These are phyloP conservation scores for Myrmophylax atrothorax DNA, from an alignment of 2,113 vertebrate genomes.

Conservation along the genomic window DNA sequence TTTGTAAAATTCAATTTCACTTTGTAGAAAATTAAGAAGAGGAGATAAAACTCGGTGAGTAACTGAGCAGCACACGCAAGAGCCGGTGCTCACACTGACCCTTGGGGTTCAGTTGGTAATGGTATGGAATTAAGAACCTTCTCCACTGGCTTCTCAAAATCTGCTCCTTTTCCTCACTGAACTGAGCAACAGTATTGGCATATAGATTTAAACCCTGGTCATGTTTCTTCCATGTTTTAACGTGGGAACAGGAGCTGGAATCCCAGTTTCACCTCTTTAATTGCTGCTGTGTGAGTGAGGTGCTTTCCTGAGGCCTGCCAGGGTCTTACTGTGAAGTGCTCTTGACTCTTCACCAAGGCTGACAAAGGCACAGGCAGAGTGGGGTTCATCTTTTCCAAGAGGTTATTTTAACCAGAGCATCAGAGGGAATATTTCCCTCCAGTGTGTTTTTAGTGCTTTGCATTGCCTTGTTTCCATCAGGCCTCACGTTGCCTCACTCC, in stretches of 20 bases:
- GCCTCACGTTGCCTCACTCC: rapidly evolving
- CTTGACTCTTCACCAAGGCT: background rate
- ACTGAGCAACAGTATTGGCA: background rate
- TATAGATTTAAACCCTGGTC: background rate
- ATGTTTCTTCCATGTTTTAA: background rate
- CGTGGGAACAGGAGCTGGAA: background rate
- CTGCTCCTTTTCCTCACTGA: background rate
- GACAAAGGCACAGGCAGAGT: background rate
- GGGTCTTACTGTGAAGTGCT: background rate
- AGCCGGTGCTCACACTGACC: background rate
- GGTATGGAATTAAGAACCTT: background rate
- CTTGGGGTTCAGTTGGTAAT: background rate
- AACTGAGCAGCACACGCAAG: background rate
- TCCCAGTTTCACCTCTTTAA: background rate
- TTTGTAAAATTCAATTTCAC: background rate
- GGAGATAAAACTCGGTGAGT: background rate
- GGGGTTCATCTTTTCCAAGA: background rate
- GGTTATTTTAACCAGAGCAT: background rate
- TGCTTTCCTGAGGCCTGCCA: background rate
- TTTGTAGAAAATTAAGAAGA: background rate
- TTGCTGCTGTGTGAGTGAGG: background rate
- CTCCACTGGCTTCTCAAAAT: background rate
- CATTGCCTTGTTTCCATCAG: background rate
- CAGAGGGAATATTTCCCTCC: background rate
- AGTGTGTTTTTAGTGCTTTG: background rate